A percentile compares a stretch with the other conserved stretches of the same genome.
phyloP scores from a whole-genome alignment of 1,140 invertebrate species.

The Drosophila santomea region DNA sequence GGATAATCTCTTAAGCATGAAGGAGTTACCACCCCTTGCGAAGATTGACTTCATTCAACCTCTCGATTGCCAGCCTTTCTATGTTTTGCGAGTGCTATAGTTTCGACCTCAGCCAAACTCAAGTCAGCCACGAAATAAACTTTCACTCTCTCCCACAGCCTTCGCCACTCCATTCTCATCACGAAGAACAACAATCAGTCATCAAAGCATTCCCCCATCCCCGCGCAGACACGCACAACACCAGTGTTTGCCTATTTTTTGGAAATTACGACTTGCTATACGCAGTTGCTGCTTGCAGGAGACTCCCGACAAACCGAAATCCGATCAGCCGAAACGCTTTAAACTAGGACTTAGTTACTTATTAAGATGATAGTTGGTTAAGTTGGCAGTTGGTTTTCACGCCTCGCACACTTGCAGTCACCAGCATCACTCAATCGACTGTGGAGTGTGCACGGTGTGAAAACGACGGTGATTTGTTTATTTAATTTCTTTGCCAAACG shows the following conservation, averaged over 20 bases:
- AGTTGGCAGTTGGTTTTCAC: conserved; percentile 40
- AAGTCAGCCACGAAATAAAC: not conserved
- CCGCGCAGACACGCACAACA: conserved; percentile 37
- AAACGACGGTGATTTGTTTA: conserved; percentile 37
- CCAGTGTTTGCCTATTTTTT: conserved; percentile 63
- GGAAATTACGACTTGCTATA: conserved; percentile 70
- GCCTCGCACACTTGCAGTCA: conserved; percentile 32
- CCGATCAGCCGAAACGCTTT: conserved; percentile 39
- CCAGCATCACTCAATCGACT: conserved; percentile 37
- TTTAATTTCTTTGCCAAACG: conserved; percentile 38
- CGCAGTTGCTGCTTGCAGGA: conserved; percentile 59
- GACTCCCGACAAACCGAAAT: conserved; percentile 8
- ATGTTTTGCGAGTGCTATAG: conserved; percentile 5
- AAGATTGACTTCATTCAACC: no score
- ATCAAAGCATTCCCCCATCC: conserved; percentile 67
- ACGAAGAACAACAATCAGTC: conserved; percentile 57
- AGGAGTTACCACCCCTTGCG: no score
- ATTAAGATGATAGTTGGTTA: conserved; percentile 53
- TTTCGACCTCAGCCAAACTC: not conserved
- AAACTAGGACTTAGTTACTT: conserved; percentile 78
- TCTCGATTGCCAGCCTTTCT: not conserved
- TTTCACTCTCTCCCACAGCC: not conserved
- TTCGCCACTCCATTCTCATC: conserved; percentile 24
- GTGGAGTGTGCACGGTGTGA: conserved; percentile 33
- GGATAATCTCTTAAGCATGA: no score